These are phyloP conservation scores for Tragelaphus eurycerus DNA, from an alignment of 2,797 vertebrate genomes.

Conservation along the genomic window DNA sequence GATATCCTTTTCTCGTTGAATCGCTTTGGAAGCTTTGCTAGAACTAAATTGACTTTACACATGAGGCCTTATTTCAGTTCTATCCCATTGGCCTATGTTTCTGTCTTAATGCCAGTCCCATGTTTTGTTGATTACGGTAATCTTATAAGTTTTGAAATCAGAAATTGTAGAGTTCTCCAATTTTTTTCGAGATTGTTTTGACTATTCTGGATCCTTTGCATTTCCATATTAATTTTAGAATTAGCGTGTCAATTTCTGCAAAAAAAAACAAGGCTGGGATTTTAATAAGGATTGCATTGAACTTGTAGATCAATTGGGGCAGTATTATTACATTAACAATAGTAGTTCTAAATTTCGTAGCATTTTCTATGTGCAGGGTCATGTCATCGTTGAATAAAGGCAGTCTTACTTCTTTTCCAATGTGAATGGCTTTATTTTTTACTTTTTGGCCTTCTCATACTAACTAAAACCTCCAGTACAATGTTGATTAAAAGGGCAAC, in stretches of 20 bases:
- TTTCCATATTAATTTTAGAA: not conserved
- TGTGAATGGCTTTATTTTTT: not conserved
- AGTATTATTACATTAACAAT: not conserved
- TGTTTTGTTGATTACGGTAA: not conserved
- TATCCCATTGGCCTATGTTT: not conserved
- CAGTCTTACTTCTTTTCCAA: not conserved
- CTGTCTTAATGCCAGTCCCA: not conserved
- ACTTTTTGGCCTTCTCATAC: not conserved
- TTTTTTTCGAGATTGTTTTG: not conserved
- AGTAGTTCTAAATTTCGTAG: not conserved
- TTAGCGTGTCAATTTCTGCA: not conserved
- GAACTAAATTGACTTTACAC: not conserved
- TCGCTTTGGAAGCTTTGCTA: not conserved
- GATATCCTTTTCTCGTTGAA: not conserved
- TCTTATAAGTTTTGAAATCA: not conserved
- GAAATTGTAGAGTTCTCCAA: not conserved
- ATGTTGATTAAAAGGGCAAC: not conserved
- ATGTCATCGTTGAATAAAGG: not conserved
- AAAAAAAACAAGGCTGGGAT: not conserved
- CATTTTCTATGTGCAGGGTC: not conserved
- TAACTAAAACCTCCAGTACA: not conserved
- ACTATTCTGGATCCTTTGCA: not conserved
- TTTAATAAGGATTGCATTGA: not conserved
- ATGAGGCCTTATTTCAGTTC: not conserved
- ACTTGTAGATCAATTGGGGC: not conserved